Base-by-base conservation (phyloP, 1,140 invertebrate species). In the Dendrolimus kikuchii region DNA sequence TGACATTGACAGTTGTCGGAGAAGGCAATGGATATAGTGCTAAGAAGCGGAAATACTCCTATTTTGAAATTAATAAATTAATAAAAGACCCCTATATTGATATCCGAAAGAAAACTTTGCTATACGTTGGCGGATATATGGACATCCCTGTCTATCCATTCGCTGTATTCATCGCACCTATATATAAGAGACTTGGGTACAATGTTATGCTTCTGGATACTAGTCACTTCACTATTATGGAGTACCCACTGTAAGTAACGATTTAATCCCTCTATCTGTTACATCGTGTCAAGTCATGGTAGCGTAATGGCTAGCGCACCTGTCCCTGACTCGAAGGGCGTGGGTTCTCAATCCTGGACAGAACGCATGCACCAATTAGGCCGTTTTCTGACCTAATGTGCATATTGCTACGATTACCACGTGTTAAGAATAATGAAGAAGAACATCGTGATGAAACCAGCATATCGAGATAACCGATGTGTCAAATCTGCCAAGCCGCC, bases 221-320 rank as follows among this genome's bases (percentile, higher is more conserved):
- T 0, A 72, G 74, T 44, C 47, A 7, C 10, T 83, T 81, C 47
- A 75, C 74, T 0, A 65, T 68, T 5, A 58, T 67, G 46, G 62
- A 72, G 8, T 82, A 80, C 65, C 68, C 75, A 3, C 7, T 71
- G 79, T 82, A 51, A 77, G 70, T 64, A 53, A 38, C n/a, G n/a
- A n/a, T n/a, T n/a, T n/a, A n/a, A n/a, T n/a, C n/a, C n/a, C n/a
- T n/a, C n/a, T n/a, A n/a, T n/a, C n/a, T n/a, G n/a, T n/a, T n/a
- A n/a, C n/a, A n/a, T n/a, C n/a, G n/a, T n/a, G n/a, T n/a, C n/a
- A n/a, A n/a, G n/a, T n/a, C n/a, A n/a, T n/a, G n/a, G n/a, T n/a
- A n/a, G n/a, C n/a, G n/a, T n/a, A n/a, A n/a, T n/a, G n/a, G n/a
- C n/a, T n/a, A n/a, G n/a, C n/a, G n/a, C n/a, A n/a, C n/a, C n/a